A percentile compares a stretch with the other conserved stretches of the same genome.
phyloP scores from a whole-genome alignment of 2,113 vertebrate genomes.

The Cavia porcellus region DNA sequence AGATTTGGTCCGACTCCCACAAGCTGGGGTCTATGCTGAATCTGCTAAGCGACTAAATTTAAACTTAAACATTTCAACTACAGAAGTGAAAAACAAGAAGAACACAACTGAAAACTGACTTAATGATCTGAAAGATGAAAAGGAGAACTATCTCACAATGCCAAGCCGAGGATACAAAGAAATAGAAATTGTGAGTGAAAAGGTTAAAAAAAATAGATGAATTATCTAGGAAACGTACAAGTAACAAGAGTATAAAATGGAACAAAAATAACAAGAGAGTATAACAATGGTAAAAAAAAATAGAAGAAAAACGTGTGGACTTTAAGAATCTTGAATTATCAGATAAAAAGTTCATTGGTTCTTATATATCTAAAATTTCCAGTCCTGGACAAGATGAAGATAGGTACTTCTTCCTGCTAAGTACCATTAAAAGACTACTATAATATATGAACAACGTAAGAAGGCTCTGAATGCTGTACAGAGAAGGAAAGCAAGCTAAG shows the following conservation, averaged over 20 bases:
- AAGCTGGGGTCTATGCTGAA: neutral
- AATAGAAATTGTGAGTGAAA: conserved; percentile 26
- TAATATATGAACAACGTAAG: neutral
- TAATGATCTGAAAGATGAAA: conserved; percentile 33
- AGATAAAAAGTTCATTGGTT: conserved; percentile 36
- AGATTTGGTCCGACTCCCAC: neutral
- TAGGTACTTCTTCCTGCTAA: neutral
- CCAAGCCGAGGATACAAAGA: conserved; percentile 1
- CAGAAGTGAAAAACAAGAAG: conserved; percentile 55
- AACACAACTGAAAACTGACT: conserved; percentile 26
- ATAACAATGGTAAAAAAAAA: neutral
- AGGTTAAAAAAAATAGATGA: neutral
- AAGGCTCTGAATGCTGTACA: neutral
- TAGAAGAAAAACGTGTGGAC: neutral
- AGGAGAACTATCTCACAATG: conserved; percentile 1
- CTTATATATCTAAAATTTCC: neutral
- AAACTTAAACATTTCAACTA: conserved; percentile 34
- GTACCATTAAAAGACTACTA: neutral
- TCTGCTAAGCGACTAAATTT: neutral
- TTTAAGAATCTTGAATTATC: conserved; percentile 27
- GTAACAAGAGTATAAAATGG: neutral
- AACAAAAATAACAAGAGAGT: conserved; percentile 1
- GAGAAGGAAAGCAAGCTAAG: neutral
- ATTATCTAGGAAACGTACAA: neutral
- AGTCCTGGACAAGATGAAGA: neutral